phyloP scores from a whole-genome alignment of 92 coral and sea anemone genomes.

The Phenganax subtilis region DNA sequence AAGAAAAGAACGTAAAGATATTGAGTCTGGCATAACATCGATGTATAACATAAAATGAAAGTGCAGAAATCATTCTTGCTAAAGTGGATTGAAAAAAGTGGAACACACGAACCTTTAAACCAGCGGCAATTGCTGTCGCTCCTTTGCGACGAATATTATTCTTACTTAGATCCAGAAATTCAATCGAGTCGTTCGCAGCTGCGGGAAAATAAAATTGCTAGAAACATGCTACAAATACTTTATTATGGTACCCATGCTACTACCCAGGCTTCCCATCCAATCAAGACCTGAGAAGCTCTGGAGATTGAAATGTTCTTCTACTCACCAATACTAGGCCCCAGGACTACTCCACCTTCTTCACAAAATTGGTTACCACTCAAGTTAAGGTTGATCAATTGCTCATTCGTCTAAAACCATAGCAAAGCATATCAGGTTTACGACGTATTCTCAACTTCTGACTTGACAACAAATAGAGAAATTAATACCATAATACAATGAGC shows the following conservation, averaged over 20 bases:
- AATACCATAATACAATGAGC: conserved; percentile 72
- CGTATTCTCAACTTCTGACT: neutral
- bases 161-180: conserved; percentile 82
- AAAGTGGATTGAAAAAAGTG: neutral
- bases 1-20: neutral
- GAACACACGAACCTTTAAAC: conserved; percentile 63
- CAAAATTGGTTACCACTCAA: conserved; percentile 79
- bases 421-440: neutral
- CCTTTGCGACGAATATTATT: conserved; percentile 79
- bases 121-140: conserved; percentile 73
- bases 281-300: neutral
- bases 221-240: neutral
- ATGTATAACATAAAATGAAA: neutral
- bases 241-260: no score
- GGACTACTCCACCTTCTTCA: conserved; percentile 74
- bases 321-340: conserved; percentile 87
- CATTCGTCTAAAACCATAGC: conserved; percentile 63
- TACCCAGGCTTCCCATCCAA: neutral
- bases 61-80: neutral
- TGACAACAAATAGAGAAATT: neutral
- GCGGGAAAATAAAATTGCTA: neutral
- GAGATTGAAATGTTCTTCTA: neutral
- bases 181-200: conserved; percentile 90
- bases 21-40: no score
- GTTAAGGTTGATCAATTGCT: conserved; percentile 65